Conservation (phyloP, 2,113 vertebrate genomes). For the Brevimyrus niger region DNA sequence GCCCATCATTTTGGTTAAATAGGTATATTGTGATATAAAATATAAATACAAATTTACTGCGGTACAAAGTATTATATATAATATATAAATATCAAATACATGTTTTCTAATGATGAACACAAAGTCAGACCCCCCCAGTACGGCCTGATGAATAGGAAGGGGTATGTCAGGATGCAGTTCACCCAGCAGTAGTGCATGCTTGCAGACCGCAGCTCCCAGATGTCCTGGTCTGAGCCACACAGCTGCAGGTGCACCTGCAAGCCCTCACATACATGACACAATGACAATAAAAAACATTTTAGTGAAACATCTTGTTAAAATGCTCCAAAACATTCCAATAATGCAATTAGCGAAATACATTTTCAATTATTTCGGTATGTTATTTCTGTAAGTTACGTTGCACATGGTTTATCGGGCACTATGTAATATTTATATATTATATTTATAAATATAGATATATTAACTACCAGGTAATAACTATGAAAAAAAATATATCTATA, state of each 20-base stretch:
- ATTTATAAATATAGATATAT: neutral
- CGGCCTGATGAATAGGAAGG: neutral
- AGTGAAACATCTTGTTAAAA: neutral
- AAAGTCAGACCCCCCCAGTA: neutral
- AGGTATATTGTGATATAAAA: neutral
- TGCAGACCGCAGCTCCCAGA: neutral
- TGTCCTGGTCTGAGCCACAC: neutral
- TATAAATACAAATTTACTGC: neutral
- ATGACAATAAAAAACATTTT: neutral
- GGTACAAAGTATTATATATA: neutral
- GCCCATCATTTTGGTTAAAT: neutral
- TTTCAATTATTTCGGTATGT: neutral
- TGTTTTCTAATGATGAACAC: neutral
- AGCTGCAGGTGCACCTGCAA: neutral
- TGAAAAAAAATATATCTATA: neutral
- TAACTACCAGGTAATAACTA: neutral
- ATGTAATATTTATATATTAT: neutral
- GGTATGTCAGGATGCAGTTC: neutral
- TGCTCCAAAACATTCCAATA: neutral
- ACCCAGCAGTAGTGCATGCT: neutral
- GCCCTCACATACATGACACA: neutral
- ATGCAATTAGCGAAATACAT: neutral
- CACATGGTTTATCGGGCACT: neutral
- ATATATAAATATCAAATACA: neutral
- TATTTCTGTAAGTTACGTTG: neutral